These are phyloP conservation scores for Phrynocephalus forsythii DNA, from an alignment of 2,797 vertebrate species.

Conservation along the genomic window DNA sequence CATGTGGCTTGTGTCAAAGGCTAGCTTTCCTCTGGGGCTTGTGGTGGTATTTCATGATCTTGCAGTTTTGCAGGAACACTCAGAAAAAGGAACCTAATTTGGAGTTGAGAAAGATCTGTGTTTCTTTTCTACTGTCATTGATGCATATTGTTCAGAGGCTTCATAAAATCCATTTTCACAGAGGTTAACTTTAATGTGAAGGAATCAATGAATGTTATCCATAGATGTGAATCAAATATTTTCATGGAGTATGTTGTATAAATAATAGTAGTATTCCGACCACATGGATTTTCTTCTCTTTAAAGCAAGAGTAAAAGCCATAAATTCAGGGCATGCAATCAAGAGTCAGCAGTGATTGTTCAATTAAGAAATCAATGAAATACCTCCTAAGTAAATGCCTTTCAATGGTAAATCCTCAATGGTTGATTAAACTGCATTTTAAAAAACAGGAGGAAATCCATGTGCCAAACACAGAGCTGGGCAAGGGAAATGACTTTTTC, in stretches of 20 bases:
- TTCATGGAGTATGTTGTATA: not conserved
- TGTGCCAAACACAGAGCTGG: conserved; percentile 10
- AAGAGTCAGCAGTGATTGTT: conserved; percentile 47
- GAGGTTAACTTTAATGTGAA: conserved; percentile 5
- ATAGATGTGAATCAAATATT: not conserved
- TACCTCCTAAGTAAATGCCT: conserved; percentile 38
- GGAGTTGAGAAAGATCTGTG: not conserved
- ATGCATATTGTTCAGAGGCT: fast-evolving
- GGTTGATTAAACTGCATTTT: conserved; percentile 49
- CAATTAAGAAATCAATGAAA: conserved; percentile 66
- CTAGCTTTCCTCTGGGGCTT: not conserved
- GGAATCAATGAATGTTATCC: not conserved
- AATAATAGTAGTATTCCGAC: not conserved
- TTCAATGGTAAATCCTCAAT: conserved; percentile 54
- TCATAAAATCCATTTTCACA: not conserved
- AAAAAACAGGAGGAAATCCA: conserved; percentile 51
- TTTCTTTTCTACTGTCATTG: conserved; percentile 1
- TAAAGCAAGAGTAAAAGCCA: conserved; percentile 13
- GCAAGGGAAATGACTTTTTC: conserved; percentile 46
- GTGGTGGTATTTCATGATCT: not conserved
- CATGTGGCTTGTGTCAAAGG: not conserved
- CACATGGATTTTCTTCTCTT: conserved; percentile 6
- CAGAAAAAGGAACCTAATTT: conserved; percentile 2
- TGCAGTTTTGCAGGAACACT: not conserved
- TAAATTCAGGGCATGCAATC: not conserved